phyloP scores from a whole-genome alignment of 2,797 vertebrate species.

The Acrossocheilus fasciatus region DNA sequence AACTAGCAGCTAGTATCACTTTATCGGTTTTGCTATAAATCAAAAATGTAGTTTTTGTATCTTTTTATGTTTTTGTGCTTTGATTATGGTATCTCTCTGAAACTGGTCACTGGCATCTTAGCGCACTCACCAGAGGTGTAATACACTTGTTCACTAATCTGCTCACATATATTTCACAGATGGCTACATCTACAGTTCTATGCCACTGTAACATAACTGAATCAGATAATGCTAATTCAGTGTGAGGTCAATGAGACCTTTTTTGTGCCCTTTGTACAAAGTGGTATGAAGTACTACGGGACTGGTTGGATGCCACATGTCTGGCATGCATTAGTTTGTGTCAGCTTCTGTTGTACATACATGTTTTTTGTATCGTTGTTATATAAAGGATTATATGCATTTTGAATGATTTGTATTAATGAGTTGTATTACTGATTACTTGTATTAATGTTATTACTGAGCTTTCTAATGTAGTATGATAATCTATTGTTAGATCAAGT shows the following conservation, averaged over 20 bases:
- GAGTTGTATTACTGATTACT: too few relatives aligned
- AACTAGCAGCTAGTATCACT: not conserved
- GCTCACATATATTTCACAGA: conserved; percentile 31
- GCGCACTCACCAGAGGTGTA: conserved; percentile 19
- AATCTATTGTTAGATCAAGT: not conserved
- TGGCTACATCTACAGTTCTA: conserved; percentile 1
- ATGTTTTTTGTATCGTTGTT: not conserved
- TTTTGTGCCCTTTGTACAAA: not conserved
- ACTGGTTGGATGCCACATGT: not conserved
- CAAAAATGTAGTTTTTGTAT: not conserved
- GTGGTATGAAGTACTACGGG: not conserved
- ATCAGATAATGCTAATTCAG: conserved; percentile 12
- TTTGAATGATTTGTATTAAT: not conserved
- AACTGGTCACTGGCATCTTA: not conserved
- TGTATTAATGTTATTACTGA: not conserved
- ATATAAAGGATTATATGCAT: not conserved
- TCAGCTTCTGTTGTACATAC: not conserved
- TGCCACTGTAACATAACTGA: conserved; percentile 20
- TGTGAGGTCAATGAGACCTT: conserved; percentile 8
- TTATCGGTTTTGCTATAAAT: not conserved
- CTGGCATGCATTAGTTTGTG: not conserved
- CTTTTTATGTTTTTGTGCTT: not conserved
- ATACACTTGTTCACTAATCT: conserved; percentile 27
- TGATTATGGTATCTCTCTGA: not conserved
- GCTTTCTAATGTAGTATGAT: not conserved